Base-by-base conservation (phyloP, 2,888 invertebrate species). In the Stenoptilia bipunctidactyla region DNA sequence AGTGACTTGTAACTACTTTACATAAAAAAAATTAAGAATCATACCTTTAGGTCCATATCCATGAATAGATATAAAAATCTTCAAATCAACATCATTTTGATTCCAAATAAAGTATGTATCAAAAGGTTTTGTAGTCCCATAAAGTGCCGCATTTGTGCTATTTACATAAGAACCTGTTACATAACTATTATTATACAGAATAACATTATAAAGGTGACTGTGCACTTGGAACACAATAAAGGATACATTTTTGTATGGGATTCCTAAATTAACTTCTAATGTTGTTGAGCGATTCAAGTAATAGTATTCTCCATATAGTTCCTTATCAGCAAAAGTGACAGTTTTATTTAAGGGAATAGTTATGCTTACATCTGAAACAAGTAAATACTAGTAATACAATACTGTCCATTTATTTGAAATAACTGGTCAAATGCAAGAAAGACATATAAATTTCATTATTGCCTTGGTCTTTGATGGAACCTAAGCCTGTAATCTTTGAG, bases 211-310 rank as follows among this genome's bases (percentile, higher is more conserved):
- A 10, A 85, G 49, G 46, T 87, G 86, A 37, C 86, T 83, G 56
- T 92, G 92, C 2, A 85, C 85, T 87, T 92, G 90, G 33, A 90
- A 66, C 41, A 90, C 61, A 13, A 89, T 67, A 55, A 88, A 91
- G 1, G 76, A 69, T 25, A 87, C 61, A 41, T 64, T 61, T 1
- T 61, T 48, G 9, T 85, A 74, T 1, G 86, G 63, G 55, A 86
- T 55, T 1, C 44, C 54, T 25, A 89, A 66, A 43, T 67, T 56
- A 1, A 87, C 58, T 47, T 65, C 49, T 13, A 79, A 40, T 1
- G 53, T 64, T 8, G 74, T 64, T 6, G 57, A 50, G 1, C 50
- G 43, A 14, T 65, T 66, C 8, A 82, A 43, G 4, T 50, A 50
- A 1, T 66, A 37, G 45, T 64, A 66, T 0, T 55, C 55, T 37